Base-by-base conservation (phyloP, 2,888 invertebrate genomes). In the Lepidonotus clava region DNA sequence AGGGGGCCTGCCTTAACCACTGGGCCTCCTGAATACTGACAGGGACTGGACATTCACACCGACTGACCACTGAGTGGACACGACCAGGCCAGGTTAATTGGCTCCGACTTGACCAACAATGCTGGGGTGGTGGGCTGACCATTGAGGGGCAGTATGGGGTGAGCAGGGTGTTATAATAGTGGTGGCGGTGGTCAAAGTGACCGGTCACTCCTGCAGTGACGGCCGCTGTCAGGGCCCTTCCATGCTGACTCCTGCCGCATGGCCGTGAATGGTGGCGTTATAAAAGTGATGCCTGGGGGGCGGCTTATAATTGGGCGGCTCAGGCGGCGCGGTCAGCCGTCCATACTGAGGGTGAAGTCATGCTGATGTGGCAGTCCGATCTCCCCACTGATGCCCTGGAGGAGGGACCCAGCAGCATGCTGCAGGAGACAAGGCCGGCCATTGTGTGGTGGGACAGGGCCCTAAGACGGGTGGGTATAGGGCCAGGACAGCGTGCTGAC, bases 51-150 rank as follows among this genome's bases (percentile, higher is more conserved):
- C 71, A 36, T 34, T 38, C 71, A 38, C 71, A 71, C 71, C 18
- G 4, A 38, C 71, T 71, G 71, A 71, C 71, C 71, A 71, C 71
- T n/a, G 38, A 71, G 71, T 38, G 71, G 71, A 71, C 71, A 61
- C 4, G 21, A 61, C 61, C 61, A 61, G 14, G 28, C 24, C 61
- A 71, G 71, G 71, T 71, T 71, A 71, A 71, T 71, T 71, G 36
- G 2, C 61, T 36, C 71, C 71, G n/a, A 71, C 71, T n/a, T 71
- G 71, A 71, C 71, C 71, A 71, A 71, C 71, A 71, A 34, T 36
- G 71, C 34, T 71, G 71, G 46, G 46, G 46, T 46, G 46, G 46
- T 46, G 46, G 28, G 61, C 61, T 24, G 61, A 28, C 61, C 61
- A 61, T 61, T 61, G 61, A 61, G 28, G 28, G 61, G 21, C 53